phyloP scores from a whole-genome alignment of 30 jellyfish, hydroid and myxozoan genomes.

The Cassiopea xamachana region DNA sequence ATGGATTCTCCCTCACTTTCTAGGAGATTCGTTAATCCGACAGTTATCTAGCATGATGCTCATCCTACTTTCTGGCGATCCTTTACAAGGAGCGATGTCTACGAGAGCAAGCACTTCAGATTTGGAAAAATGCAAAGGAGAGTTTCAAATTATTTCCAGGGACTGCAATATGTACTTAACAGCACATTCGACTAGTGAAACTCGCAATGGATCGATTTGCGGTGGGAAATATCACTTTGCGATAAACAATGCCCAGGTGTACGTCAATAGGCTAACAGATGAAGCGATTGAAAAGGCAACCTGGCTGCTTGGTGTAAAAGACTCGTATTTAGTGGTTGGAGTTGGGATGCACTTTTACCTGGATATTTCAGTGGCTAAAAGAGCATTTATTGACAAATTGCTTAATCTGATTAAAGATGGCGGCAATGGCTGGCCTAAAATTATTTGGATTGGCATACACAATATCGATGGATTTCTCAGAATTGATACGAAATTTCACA shows the following conservation, averaged over 20 bases:
- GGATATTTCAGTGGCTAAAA: slow-evolving; percentile 29
- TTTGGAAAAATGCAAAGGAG: slow-evolving; percentile 79
- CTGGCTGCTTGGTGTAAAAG: slow-evolving; percentile 42
- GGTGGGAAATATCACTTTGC: slow-evolving; percentile 45
- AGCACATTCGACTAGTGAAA: slow-evolving; percentile 63
- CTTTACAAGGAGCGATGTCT: slow-evolving; percentile 71
- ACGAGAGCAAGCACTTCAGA: slow-evolving; percentile 53
- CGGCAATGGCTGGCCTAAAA: slow-evolving; percentile 87
- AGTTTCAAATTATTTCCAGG: slow-evolving; percentile 58
- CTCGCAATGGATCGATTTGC: slow-evolving; percentile 57
- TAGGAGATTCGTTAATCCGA: slow-evolving; percentile 93
- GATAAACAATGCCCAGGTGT: slow-evolving; percentile 68
- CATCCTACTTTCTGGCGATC: slow-evolving; percentile 73
- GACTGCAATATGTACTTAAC: slow-evolving; percentile 84
- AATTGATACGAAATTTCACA: slow-evolving; percentile 69
- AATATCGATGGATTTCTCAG: slow-evolving; percentile 88
- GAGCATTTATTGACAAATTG: slow-evolving; percentile 38
- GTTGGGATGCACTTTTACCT: slow-evolving; percentile 92
- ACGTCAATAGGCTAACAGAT: slow-evolving; percentile 43
- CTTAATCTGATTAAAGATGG: slow-evolving; percentile 47
- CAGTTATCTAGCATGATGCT: slow-evolving; percentile 72
- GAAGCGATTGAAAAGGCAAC: slow-evolving; percentile 51
- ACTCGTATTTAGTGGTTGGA: slow-evolving; percentile 82
- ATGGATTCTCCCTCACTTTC: background rate
- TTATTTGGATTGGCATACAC: slow-evolving; percentile 88